Evolutionary conservation across 2,888 invertebrate genomes (phyloP), one percentile per base, ranked within the genome.

Genomic region (Cyaniris semiargus): DNA sequence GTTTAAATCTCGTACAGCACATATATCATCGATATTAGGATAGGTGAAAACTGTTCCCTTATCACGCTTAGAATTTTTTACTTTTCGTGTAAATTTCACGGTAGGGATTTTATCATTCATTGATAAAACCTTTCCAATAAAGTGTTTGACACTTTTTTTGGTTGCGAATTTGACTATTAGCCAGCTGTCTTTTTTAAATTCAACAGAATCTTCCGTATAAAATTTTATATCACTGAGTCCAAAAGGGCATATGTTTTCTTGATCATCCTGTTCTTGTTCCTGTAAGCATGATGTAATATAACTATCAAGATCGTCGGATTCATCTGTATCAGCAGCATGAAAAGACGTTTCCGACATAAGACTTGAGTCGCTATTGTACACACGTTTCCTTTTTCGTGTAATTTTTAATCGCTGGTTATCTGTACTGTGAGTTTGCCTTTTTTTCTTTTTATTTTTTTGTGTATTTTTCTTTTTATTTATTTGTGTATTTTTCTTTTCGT

Each of bases 61-160:
- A 34, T 77, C 56, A 76, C 31, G 56, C 76, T 79, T 80, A n/a
- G 77, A 80, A 15, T 79, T 44, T 77, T 81, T 81, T 13, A 81
- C 80, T 70, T 75, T 81, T 77, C 80, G 48, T 34, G 77, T 71
- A 78, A 80, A 80, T 75, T 80, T 79, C 3, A 80, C 77, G 13
- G 77, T 79, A 44, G 80, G 80, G 72, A 53, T 79, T 60, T 76
- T 70, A 76, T 75, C 34, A 70, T 77, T 78, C 15, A 80, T 78
- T 56, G 76, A 48, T 66, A 80, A 77, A 76, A 80, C 76, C 15
- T 75, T 77, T 18, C 80, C 80, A 8, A 80, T 76, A 76, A 80
- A 81, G 76, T 81, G 80, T 71, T 80, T 80, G 10, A 81, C 13
- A 76, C 77, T 80, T 48, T 80, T 81, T 76, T 80, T 81, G 31